A percentile compares a stretch with the other conserved stretches of the same genome.
Evolutionary conservation across 2,888 invertebrate species (phyloP).

Genomic region (Acheta domesticus): DNA sequence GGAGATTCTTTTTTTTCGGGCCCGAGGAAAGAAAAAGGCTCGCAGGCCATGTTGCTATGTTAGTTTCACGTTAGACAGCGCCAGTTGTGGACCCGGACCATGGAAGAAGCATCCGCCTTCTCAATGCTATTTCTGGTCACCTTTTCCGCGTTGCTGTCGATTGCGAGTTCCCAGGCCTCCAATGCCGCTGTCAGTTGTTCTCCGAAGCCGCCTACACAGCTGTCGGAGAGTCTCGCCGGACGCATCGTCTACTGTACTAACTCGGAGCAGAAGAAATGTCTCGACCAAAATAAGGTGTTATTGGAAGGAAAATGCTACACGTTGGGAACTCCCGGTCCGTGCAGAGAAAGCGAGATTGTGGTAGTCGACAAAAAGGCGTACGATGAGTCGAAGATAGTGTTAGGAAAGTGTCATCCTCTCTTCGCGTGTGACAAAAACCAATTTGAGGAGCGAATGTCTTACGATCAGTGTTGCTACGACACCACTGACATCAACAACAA

Average conservation of each 20-base stretch:
- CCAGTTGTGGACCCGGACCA: too few species aligned
- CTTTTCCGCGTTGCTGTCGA: too few species aligned
- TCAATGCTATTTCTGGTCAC: too few species aligned
- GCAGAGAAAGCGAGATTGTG: background rate
- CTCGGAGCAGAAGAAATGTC: background rate
- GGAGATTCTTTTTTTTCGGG: too few species aligned
- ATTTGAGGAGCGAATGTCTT: background rate
- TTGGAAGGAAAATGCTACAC: background rate
- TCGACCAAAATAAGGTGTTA: background rate
- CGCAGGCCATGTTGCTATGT: too few species aligned
- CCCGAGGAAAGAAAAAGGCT: too few species aligned
- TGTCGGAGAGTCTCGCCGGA: background rate
- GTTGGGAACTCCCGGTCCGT: background rate
- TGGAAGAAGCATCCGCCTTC: too few species aligned
- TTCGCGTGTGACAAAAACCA: background rate
- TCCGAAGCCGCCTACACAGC: background rate
- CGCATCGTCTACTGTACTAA: background rate
- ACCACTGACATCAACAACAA: background rate
- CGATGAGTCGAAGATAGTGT: background rate
- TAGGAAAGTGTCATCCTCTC: background rate
- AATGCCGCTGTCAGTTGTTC: too few species aligned
- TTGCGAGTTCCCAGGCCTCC: too few species aligned
- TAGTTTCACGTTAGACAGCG: too few species aligned
- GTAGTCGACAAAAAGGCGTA: background rate
- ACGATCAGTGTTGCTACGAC: background rate